Conservation (phyloP, 2,113 vertebrate species). For the Piprites chloris region DNA sequence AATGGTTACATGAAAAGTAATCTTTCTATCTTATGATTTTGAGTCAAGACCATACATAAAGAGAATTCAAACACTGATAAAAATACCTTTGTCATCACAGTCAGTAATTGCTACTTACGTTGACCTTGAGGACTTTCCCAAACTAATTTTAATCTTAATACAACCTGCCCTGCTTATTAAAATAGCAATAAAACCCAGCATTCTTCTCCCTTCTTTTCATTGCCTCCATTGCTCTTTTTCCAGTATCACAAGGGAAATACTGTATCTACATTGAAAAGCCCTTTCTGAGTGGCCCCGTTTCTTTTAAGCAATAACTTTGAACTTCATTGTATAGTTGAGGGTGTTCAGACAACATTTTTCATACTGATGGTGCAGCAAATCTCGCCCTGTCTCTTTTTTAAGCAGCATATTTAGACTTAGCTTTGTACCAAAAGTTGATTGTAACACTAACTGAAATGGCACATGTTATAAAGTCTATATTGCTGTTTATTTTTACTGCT, state of each 20-base stretch:
- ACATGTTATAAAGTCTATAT: not conserved
- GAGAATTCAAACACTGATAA: not conserved
- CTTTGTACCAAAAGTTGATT: not conserved
- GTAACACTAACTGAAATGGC: not conserved
- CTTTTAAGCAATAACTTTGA: not conserved
- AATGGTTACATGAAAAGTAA: not conserved
- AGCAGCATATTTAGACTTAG: not conserved
- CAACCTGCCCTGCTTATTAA: not conserved
- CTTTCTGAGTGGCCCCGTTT: not conserved
- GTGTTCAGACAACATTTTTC: not conserved
- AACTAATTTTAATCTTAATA: not conserved
- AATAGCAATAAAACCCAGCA: not conserved
- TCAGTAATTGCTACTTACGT: not conserved
- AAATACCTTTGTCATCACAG: not conserved
- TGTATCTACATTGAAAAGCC: not conserved
- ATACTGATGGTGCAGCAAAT: not conserved
- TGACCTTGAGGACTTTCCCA: not conserved
- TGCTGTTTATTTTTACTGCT: not conserved
- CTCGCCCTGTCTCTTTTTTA: not conserved
- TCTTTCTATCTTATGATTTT: not conserved
- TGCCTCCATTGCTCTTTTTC: not conserved
- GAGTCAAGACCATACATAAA: not conserved
- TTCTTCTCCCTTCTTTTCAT: not conserved
- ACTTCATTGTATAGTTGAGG: not conserved
- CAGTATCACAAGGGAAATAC: not conserved